These are phyloP conservation scores for Enteromius radiatus DNA, from an alignment of 2,797 vertebrate species.

Conservation along the genomic window DNA sequence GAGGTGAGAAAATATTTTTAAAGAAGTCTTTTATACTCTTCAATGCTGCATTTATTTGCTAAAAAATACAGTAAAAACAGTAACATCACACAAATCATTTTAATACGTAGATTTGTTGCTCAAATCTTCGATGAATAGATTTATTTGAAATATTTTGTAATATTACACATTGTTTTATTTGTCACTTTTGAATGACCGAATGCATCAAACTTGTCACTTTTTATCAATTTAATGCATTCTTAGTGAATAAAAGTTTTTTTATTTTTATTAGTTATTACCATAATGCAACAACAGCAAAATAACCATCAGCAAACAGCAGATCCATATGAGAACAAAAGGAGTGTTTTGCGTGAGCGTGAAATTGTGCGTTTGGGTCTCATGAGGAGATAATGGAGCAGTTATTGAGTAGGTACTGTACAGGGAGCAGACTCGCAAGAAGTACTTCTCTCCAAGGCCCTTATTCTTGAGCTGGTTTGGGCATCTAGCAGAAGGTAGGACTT, in stretches of 20 bases:
- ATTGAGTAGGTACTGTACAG: slow-evolving; percentile 16
- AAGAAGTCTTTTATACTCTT: no score
- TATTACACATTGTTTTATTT: not conserved
- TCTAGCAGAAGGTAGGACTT: slow-evolving; percentile 49
- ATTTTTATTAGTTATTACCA: not conserved
- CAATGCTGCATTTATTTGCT: not conserved
- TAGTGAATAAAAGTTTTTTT: not conserved
- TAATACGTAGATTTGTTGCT: not conserved
- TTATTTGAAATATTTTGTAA: not conserved
- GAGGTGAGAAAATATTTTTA: not conserved
- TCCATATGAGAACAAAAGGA: not conserved
- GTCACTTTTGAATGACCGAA: not conserved
- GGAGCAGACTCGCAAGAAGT: slow-evolving; percentile 40
- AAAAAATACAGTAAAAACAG: not conserved
- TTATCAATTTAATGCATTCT: not conserved
- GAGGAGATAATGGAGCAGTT: slow-evolving; percentile 17
- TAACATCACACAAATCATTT: not conserved
- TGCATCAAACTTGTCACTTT: no score
- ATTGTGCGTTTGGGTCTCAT: slow-evolving; percentile 17
- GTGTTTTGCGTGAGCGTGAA: not conserved
- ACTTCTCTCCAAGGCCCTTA: slow-evolving; percentile 33
- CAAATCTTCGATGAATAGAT: not conserved
- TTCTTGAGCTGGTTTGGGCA: slow-evolving; percentile 30
- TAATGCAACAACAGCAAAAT: not conserved
- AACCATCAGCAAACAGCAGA: not conserved